Base-by-base conservation (phyloP, 2,888 invertebrate species). In the Eumacrocentrus americanus region DNA sequence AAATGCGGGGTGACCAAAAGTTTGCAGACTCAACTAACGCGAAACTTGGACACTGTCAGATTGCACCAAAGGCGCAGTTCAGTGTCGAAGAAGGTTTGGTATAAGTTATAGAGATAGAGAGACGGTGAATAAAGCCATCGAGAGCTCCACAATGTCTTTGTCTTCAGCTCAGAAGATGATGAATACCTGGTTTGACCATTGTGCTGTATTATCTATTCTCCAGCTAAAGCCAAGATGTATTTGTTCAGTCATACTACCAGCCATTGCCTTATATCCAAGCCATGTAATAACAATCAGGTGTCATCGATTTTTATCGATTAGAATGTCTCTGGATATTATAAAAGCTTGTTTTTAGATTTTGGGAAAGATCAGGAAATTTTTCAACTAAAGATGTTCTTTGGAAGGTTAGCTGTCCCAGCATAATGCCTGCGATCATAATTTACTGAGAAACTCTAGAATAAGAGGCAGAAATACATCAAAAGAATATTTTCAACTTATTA, bases 171-270 rank as follows among this genome's bases (percentile, higher is more conserved):
- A 50, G 51, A 44, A 56, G 54, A 57, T 55, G 46, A 52, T 51
- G 40, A 58, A 60, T 61, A 53, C 58, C 23, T 56, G 29, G 42
- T 38, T 42, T 40, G 50, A 48, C 50, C 46, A 63, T 67, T 65
- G 65, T 65, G 46, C n/a, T n/a, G n/a, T 62, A 48, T 67, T 58
- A 65, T 67, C 67, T 57, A 67, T 67, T 65, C 62, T 65, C 52
- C 25, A 46, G 46, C 44, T 51, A 53, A 65, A 57, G 59, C 59
- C 61, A 48, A 9, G n/a, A 48, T 25, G 20, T 20, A 48, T 50
- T 40, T 25, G 42, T 50, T 18, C 48, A 40, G 25, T 18, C 23
- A 22, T n/a, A 23, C 12, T 6, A 38, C 16, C n/a, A 12, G 34
- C 14, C 23, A 16, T 16, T 25, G n/a, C 5, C n/a, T n/a, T n/a